Percentiles rank a stretch among this genome's conserved stretches.
Evolutionary conservation across 2,113 vertebrate genomes (phyloP).

Genomic region (Physeter macrocephalus): DNA sequence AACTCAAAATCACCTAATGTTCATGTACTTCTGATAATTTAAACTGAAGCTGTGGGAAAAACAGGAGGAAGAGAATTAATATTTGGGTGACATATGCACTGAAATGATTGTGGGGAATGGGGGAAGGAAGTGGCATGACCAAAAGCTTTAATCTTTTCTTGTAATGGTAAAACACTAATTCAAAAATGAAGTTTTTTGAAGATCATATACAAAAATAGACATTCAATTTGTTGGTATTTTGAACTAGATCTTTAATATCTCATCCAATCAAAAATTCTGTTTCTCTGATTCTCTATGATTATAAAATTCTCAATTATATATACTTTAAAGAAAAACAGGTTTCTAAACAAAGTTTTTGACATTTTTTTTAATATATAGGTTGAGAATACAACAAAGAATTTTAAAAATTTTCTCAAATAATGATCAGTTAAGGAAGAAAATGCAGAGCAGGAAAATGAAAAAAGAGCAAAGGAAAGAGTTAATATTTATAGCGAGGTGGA

Average conservation of each 20-base stretch:
- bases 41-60: neutral
- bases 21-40: neutral
- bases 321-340: neutral
- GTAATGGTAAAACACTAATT: neutral
- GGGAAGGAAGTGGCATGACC: neutral
- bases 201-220: neutral
- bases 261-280: neutral
- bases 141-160: neutral
- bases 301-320: slow-evolving; percentile 12
- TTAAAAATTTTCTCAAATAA: neutral
- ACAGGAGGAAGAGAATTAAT: neutral
- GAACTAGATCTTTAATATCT: neutral
- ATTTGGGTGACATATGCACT: neutral
- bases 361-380: neutral
- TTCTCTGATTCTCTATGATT: neutral
- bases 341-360: neutral
- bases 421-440: neutral
- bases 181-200: neutral
- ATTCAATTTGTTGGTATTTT: neutral
- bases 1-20: neutral
- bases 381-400: neutral
- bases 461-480: neutral
- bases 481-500: neutral
- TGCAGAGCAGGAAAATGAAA: neutral
- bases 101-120: neutral